Evolutionary conservation across 2,888 invertebrate species (phyloP).

Genomic region (Xylota sylvarum): DNA sequence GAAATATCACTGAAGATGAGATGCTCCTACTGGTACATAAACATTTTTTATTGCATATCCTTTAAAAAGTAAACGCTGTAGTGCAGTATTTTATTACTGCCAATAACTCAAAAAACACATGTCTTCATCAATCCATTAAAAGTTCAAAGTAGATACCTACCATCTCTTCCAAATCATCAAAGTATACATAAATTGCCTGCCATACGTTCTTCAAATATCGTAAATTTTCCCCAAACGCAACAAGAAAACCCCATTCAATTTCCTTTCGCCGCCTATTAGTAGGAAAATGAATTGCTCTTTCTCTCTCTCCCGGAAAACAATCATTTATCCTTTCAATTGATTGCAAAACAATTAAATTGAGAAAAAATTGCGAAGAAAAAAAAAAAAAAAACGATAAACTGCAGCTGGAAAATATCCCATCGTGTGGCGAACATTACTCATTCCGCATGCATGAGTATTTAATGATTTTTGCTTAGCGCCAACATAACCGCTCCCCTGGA

Average conservation of each 20-base stretch:
- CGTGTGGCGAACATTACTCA: slow-evolving; percentile 57
- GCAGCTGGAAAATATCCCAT: slow-evolving; percentile 67
- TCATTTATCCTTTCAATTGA: slow-evolving; percentile 71
- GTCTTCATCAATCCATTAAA: no score
- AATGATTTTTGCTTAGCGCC: slow-evolving; percentile 44
- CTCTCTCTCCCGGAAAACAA: slow-evolving; percentile 57
- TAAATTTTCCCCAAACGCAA: slow-evolving; percentile 12
- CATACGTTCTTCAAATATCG: neutral
- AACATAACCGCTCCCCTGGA: slow-evolving; percentile 35
- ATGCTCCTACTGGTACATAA: no score
- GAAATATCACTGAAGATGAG: no score
- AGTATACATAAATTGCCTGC: no score
- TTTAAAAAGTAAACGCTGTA: no score
- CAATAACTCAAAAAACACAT: no score
- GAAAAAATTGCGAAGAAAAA: slow-evolving; percentile 40
- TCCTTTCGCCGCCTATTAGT: slow-evolving; percentile 21
- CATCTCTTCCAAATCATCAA: no score
- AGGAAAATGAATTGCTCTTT: slow-evolving; percentile 28
- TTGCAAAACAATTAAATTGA: slow-evolving; percentile 66
- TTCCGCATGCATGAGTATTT: slow-evolving; percentile 39
- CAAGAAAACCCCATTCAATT: slow-evolving; percentile 28
- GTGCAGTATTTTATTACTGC: no score
- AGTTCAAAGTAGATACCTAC: no score
- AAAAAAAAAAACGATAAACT: slow-evolving; percentile 29
- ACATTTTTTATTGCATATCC: no score